phyloP scores from a whole-genome alignment of 2,888 invertebrate species.

The Scaptomyza parva region DNA sequence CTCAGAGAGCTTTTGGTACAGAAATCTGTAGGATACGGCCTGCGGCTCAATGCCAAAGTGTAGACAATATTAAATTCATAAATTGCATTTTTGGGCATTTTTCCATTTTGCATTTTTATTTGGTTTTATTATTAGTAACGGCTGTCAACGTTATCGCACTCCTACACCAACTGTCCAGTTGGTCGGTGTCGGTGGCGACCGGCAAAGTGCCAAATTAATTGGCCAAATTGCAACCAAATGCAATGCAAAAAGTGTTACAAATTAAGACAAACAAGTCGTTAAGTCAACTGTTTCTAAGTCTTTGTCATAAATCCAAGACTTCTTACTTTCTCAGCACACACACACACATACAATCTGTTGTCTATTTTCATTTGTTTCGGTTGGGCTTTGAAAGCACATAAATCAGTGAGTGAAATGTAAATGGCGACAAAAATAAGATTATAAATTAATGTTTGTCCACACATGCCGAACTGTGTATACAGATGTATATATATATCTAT shows the following conservation, averaged over 20 bases:
- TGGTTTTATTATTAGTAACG: constrained; percentile 28
- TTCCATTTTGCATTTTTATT: constrained; percentile 19
- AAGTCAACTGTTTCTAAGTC: constrained; percentile 11
- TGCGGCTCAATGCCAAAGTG: constrained; percentile 6
- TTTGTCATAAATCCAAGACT: constrained; percentile 13
- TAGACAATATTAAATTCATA: constrained; percentile 19
- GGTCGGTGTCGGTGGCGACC: constrained; percentile 3
- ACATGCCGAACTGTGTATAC: background rate
- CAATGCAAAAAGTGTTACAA: constrained; percentile 9
- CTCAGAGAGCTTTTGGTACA: constrained; percentile 43
- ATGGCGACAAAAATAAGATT: constrained; percentile 11
- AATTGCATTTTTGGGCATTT: constrained; percentile 29
- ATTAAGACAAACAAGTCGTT: constrained; percentile 29
- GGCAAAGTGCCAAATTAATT: constrained; percentile 46
- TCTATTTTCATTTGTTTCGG: constrained; percentile 9
- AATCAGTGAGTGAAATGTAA: constrained; percentile 25
- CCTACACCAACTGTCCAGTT: background rate
- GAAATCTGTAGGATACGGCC: constrained; percentile 54
- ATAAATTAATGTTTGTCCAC: constrained; percentile 7
- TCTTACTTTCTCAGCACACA: background rate
- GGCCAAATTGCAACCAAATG: constrained; percentile 9
- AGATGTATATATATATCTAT: background rate
- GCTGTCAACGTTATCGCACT: background rate
- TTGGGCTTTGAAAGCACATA: constrained; percentile 19
- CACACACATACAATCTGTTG: background rate